Evolutionary conservation across 2,888 invertebrate genomes (phyloP), one percentile per base, ranked within the genome.

Genomic region (Caenorhabditis angaria): DNA sequence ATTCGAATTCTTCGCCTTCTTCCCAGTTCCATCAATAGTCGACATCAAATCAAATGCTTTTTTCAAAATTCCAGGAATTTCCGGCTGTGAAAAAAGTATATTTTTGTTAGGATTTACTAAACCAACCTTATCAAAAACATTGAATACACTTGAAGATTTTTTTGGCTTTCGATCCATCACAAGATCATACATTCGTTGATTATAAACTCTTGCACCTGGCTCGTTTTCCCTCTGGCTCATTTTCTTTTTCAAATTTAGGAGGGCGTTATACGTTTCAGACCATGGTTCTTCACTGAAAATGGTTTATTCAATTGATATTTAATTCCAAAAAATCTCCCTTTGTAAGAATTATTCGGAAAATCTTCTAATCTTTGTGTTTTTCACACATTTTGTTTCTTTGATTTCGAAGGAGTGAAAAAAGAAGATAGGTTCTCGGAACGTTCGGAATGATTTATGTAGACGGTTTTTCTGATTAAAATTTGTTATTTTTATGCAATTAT

Each of bases 141-240:
- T 25, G 5, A 4, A 29, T 47, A 18, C 10, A 2, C 18, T 25
- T 1, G 24, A 47, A 24, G 25, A 2, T 28, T 20, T n/a, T n/a
- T 61, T 65, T 27, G 41, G 54, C 48, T 61, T 62, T 8, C 57
- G 59, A 61, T 77, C 80, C 61, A 85, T 53, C 12, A 85, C 84
- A 47, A 85, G 64, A 51, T 85, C 83, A 51, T 80, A 79, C 82
- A 85, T 83, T 41, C 84, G 56, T 61, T 81, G 69, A 51, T 85
- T 83, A 63, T 83, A 85, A 1, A 83, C 78, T 20, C 80, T 70
- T 2, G 83, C 81, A 41, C 83, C 83, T 0, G 82, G 80, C 47
- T 74, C 76, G 18, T 71, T 76, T 14, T 76, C 78, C 48, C 70
- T 68, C n/a, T 74, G 48, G 41, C 78, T 73, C 77, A 80, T 75